These are phyloP conservation scores for Isaurus tuberculatus DNA, from an alignment of 92 coral and sea anemone species.

Conservation along the genomic window DNA sequence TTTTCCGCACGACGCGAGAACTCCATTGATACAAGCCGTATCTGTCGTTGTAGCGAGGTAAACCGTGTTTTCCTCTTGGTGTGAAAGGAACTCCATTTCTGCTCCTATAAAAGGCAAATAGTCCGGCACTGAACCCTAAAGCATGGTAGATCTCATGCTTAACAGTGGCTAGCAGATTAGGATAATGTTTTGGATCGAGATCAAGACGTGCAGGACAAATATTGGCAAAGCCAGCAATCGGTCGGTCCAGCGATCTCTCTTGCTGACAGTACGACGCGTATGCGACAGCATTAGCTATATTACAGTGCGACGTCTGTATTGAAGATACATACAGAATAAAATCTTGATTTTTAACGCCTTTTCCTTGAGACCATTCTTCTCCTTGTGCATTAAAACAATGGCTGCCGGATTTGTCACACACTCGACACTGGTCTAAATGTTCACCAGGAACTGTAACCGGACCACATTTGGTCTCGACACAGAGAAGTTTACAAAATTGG, in stretches of 20 bases:
- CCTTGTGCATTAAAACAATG: constrained; percentile 78
- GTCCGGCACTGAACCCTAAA: constrained; percentile 97
- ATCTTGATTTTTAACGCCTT: constrained; percentile 84
- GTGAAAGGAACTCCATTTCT: constrained; percentile 86
- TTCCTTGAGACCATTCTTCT: constrained; percentile 67
- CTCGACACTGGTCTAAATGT: constrained; percentile 92
- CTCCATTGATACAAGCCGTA: constrained; percentile 93
- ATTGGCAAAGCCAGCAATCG: constrained; percentile 98
- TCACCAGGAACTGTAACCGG: constrained; percentile 85
- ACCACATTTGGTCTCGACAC: constrained; percentile 92
- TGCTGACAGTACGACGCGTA: constrained; percentile 99
- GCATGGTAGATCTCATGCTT: constrained; percentile 98
- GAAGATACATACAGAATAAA: constrained; percentile 95
- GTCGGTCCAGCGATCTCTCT: constrained; percentile 91
- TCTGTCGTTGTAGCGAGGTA: constrained; percentile 83
- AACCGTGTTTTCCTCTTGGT: constrained; percentile 80
- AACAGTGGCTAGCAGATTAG: constrained; percentile 86
- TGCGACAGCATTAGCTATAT: constrained; percentile 89
- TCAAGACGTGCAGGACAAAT: constrained; percentile 92
- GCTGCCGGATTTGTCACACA: constrained; percentile 80
- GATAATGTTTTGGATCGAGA: constrained; percentile 85
- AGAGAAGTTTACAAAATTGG: constrained; percentile 88
- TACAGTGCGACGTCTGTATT: constrained; percentile 88
- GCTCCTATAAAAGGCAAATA: constrained; percentile 89
- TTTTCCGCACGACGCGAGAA: constrained; percentile 65